A percentile compares a stretch with the other conserved stretches of the same genome.
Conservation (phyloP, 2,797 vertebrate genomes). For the Sebastolobus alascanus region DNA sequence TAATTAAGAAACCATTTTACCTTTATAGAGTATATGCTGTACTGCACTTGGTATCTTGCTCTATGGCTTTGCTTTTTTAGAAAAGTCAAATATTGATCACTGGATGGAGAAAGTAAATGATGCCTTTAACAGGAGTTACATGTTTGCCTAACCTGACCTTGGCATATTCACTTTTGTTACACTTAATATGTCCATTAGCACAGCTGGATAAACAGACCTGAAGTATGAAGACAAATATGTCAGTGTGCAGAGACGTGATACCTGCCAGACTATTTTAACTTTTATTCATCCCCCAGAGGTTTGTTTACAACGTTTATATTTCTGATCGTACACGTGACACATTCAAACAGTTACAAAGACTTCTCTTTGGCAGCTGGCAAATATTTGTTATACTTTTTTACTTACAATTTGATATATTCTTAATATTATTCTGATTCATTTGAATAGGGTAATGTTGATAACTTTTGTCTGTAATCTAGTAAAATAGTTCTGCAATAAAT, state of each 20-base stretch:
- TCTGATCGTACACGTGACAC: background rate
- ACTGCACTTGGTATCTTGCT: background rate
- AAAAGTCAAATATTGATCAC: background rate
- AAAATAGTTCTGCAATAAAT: background rate
- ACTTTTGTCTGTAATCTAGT: background rate
- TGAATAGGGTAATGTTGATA: background rate
- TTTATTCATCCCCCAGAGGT: background rate
- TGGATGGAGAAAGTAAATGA: background rate
- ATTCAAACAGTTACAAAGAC: background rate
- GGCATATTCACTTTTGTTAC: slow-evolving; percentile 23
- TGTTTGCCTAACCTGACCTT: background rate
- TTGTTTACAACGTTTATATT: background rate
- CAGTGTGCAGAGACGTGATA: background rate
- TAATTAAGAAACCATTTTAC: background rate
- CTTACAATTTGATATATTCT: fast-evolving
- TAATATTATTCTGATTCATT: background rate
- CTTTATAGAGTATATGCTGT: background rate
- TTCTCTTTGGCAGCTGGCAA: background rate
- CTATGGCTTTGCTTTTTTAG: slow-evolving; percentile 8
- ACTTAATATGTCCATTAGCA: slow-evolving; percentile 33
- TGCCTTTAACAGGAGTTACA: slow-evolving; percentile 31
- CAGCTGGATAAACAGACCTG: slow-evolving; percentile 64
- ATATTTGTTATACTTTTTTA: background rate
- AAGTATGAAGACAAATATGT: slow-evolving; percentile 28
- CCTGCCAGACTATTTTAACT: slow-evolving; percentile 8